Evolutionary conservation across 1,140 invertebrate genomes (phyloP).

Genomic region (Procambarus clarkii): DNA sequence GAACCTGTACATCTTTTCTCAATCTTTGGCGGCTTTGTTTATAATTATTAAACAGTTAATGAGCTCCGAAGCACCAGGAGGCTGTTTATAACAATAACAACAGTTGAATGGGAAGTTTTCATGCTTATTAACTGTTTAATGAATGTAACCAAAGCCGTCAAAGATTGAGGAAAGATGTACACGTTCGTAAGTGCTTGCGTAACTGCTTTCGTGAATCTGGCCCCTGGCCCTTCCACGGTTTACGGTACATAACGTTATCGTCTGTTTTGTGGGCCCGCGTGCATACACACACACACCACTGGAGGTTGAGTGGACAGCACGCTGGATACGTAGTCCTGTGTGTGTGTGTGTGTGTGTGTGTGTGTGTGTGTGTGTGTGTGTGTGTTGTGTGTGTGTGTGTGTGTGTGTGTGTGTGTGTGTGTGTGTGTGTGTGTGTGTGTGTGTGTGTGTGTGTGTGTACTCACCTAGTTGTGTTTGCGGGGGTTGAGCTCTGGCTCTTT

Average conservation of each 20-base stretch:
- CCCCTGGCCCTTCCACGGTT: neutral
- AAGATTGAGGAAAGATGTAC: too few species aligned
- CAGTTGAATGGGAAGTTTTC: too few species aligned
- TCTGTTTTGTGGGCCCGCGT: neutral
- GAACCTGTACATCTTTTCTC: too few species aligned
- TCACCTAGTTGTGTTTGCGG: too few species aligned
- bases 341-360: neutral
- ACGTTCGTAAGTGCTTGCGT: too few species aligned
- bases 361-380: neutral
- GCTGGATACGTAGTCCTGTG: neutral
- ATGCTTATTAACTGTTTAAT: too few species aligned
- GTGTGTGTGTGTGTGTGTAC: neutral
- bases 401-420: neutral
- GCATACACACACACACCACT: constrained; percentile 5
- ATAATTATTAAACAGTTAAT: too few species aligned
- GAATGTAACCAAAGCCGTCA: too few species aligned
- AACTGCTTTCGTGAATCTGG: constrained; percentile 2
- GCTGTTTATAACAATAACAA: too few species aligned
- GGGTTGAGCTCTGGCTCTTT: too few species aligned
- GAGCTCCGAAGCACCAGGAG: too few species aligned
- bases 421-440: constrained; percentile 14
- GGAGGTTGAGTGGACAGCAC: neutral
- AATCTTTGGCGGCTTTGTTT: too few species aligned
- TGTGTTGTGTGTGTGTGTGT: neutral
- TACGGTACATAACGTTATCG: neutral